These are phyloP conservation scores for Diplodus sargus DNA, from an alignment of 2,797 vertebrate species.

Conservation along the genomic window DNA sequence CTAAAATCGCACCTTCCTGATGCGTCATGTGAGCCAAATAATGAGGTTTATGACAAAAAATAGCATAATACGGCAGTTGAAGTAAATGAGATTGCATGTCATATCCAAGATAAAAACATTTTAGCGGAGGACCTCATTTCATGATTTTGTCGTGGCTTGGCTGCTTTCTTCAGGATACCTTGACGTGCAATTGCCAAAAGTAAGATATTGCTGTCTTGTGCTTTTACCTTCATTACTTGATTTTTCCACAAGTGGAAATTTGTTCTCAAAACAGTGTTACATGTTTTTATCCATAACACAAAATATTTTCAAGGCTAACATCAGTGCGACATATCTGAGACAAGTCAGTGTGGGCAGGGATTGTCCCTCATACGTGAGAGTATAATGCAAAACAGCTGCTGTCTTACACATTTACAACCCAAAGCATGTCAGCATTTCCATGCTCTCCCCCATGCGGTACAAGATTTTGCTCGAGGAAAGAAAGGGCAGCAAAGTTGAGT, in stretches of 20 bases:
- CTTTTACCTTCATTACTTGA: slow-evolving; percentile 22
- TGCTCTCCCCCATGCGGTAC: slow-evolving; percentile 12
- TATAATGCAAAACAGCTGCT: slow-evolving; percentile 72
- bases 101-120: neutral
- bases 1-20: neutral
- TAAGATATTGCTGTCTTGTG: slow-evolving; percentile 9
- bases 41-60: neutral
- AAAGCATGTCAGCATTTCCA: slow-evolving; percentile 57
- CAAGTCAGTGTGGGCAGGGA: neutral
- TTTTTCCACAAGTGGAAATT: slow-evolving; percentile 60
- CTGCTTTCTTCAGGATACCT: neutral
- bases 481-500: neutral
- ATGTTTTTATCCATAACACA: slow-evolving; percentile 78
- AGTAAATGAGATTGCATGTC: neutral
- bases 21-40: neutral
- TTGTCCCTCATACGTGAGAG: slow-evolving; percentile 65
- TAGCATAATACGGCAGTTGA: too few relatives aligned
- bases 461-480: slow-evolving; percentile 11
- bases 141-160: neutral
- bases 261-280: slow-evolving; percentile 74
- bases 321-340: slow-evolving; percentile 25
- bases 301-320: slow-evolving; percentile 76
- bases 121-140: neutral
- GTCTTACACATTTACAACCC: slow-evolving; percentile 36
- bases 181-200: neutral